Base-by-base conservation (phyloP, 2,888 invertebrate species). In the Sabatieria punctata region DNA sequence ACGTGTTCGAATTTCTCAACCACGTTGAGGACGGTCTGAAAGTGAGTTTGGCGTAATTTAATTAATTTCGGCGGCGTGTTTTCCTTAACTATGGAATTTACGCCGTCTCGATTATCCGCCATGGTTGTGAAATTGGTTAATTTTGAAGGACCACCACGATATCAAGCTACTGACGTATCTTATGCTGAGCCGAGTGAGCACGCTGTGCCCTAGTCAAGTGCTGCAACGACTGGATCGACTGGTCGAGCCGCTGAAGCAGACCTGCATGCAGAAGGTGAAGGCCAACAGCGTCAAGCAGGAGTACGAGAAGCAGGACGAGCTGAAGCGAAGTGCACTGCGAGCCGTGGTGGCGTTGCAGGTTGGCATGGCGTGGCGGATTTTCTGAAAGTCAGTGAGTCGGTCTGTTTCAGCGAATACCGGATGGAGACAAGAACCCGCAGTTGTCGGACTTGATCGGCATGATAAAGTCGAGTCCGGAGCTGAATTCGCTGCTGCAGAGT, bases 211-310 rank as follows among this genome's bases (percentile, higher is more conserved):
- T 2, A 80, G 83, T 21, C 59, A 61, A 40, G 51, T 64, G 26
- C 43, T 60, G 61, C 42, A 58, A 85, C 88, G 88, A 70, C 69
- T 97, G 62, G 95, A 97, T 67, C 78, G 85, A 59, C 74, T 97
- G 62, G 84, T 93, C 44, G 93, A 93, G 65, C 91, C 93, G 2
- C 69, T 97, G 46, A 78, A 85, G 55, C 80, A 79, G 38, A 93
- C 91, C 11, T 88, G 91, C 66, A 86, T 45, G 18, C n/a, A 43
- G 72, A 95, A 95, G 72, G 89, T 93, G 41, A 97, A 93, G 70
- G 86, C 89, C 1, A 95, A 95, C 71, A 88, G 95, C 0, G 97
- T 97, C 25, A 97, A 97, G 68, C 95, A 97, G 66, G 97, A 97
- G 70, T 88, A 86, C 67, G 97, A 97, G 69, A 97, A 97, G 67